Percentiles rank a stretch among this genome's conserved stretches.
These are phyloP conservation scores for Blastomussa wellsi DNA, from an alignment of 92 coral and sea anemone genomes.

Conservation along the genomic window DNA sequence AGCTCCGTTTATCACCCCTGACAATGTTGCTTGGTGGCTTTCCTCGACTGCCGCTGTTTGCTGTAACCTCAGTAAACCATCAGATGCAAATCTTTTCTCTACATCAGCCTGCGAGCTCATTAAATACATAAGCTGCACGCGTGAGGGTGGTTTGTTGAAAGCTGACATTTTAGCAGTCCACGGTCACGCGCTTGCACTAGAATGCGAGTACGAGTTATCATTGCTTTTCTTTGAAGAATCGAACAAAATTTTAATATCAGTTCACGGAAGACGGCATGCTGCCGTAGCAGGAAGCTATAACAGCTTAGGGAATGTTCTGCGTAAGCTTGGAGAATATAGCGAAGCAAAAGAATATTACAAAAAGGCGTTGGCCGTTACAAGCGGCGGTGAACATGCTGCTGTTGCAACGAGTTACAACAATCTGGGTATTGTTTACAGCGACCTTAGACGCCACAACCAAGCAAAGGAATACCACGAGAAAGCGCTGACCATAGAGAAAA, in stretches of 20 bases:
- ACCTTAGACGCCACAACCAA: background rate
- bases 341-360: slow-evolving; percentile 7
- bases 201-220: slow-evolving; percentile 12
- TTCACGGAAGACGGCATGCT: background rate
- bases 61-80: background rate
- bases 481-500: slow-evolving; percentile 13
- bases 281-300: background rate
- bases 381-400: background rate
- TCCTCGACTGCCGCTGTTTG: slow-evolving; percentile 1
- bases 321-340: background rate
- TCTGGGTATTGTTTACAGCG: background rate
- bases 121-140: background rate
- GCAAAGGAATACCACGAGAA: slow-evolving; percentile 18
- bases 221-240: background rate
- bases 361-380: background rate
- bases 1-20: background rate
- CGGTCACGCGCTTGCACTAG: background rate
- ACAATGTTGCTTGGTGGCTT: slow-evolving; percentile 10
- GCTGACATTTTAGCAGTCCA: background rate
- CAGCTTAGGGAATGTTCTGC: background rate
- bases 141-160: background rate
- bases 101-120: slow-evolving; percentile 1
- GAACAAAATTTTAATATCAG: background rate
- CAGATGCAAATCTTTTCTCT: slow-evolving; percentile 9
- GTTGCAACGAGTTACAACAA: slow-evolving; percentile 1